Evolutionary conservation across 2,888 invertebrate species (phyloP).

Genomic region (Tipula unca): DNA sequence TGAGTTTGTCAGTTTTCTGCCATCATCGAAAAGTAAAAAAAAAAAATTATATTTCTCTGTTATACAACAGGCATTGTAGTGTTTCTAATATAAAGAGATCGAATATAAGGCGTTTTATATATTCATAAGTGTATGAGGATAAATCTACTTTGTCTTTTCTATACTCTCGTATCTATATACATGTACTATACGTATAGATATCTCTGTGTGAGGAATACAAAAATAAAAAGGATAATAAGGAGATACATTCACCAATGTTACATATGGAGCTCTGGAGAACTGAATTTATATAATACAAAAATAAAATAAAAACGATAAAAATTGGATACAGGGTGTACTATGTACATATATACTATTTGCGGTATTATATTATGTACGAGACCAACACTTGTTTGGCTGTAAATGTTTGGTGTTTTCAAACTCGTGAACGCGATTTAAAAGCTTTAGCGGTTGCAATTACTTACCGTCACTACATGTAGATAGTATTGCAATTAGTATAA

Average conservation of each 20-base stretch:
- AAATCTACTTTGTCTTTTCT: neutral
- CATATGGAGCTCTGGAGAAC: slow-evolving; percentile 8
- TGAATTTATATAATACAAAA: neutral
- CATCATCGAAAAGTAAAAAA: neutral
- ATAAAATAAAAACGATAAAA: neutral
- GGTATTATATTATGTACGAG: neutral
- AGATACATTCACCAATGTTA: neutral
- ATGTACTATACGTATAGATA: neutral
- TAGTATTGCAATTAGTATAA: neutral
- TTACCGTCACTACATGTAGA: neutral
- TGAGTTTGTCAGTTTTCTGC: slow-evolving; percentile 8
- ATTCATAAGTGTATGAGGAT: slow-evolving; percentile 4
- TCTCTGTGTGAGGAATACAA: neutral
- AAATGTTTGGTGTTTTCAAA: neutral
- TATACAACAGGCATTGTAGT: neutral
- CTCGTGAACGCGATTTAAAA: neutral
- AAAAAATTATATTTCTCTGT: neutral
- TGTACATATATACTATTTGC: neutral
- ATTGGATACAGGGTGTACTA: neutral
- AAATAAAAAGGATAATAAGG: neutral
- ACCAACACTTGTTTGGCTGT: neutral
- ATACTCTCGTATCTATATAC: neutral
- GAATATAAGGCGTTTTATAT: slow-evolving; percentile 14
- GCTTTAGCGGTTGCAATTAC: neutral
- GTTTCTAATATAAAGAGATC: neutral